Conservation (phyloP, 2,113 vertebrate genomes). For the Mormoops blainvillei region DNA sequence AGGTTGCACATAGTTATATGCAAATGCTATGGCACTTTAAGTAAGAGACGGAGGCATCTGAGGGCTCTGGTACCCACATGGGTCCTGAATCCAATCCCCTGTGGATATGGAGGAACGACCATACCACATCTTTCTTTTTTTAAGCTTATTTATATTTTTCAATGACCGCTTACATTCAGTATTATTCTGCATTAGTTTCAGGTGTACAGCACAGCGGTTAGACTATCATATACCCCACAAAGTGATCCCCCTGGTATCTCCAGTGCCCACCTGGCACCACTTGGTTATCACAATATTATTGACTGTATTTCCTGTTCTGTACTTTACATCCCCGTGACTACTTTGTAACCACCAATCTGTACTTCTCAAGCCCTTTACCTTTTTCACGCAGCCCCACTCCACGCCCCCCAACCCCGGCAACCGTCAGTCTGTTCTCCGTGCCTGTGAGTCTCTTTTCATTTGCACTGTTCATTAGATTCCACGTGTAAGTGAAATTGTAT, state of each 20-base stretch:
- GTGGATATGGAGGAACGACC: neutral
- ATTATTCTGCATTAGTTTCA: neutral
- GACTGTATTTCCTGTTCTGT: neutral
- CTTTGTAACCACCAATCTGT: neutral
- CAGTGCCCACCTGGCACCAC: no score
- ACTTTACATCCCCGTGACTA: neutral
- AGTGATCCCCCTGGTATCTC: neutral
- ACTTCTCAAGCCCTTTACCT: neutral
- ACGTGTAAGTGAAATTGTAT: neutral
- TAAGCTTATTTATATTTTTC: neutral
- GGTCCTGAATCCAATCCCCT: neutral
- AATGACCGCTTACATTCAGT: neutral
- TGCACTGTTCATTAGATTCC: neutral
- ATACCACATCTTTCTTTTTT: neutral
- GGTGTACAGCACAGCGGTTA: neutral
- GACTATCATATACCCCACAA: neutral
- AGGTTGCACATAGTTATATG: neutral
- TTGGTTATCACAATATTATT: fast-evolving
- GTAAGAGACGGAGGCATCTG: neutral
- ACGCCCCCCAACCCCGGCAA: neutral
- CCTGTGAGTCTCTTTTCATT: neutral
- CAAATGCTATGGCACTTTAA: no score
- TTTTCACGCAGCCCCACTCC: neutral
- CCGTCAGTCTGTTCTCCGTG: neutral
- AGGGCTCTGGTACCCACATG: neutral